Evolutionary conservation across 2,888 invertebrate genomes (phyloP), one percentile per base, ranked within the genome.

Genomic region (Dicyrtomina minuta): DNA sequence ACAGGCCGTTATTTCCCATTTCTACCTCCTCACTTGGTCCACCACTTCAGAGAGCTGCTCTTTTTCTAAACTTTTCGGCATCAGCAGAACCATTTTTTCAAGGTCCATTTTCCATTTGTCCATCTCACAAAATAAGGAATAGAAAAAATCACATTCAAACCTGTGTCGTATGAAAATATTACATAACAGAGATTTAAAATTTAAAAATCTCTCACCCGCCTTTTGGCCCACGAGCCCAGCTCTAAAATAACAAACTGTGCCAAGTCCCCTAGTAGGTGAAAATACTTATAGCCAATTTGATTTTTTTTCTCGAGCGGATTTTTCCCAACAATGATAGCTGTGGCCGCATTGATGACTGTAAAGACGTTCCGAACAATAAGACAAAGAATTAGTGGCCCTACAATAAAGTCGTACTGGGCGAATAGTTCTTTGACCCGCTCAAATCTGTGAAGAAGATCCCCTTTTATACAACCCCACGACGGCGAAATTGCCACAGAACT

Each of bases 361-460:
- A 74, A 72, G n/a, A 74, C 74, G 12, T 72, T 70, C 12, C 74
- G 59, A 5, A 75, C 70, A 55, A 75, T 66, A 1, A 75, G 39
- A 12, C 75, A 71, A 2, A 75, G 44, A 1, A 75, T 43, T 6
- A 75, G 10, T 1, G 71, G 72, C 15, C 75, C 75, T 56, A 62
- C 68, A 59, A 75, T 56, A 49, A 68, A 72, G 55, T 75, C 75
- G 49, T 59, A 75, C 43, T 68, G 66, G 13, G 51, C 53, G 49
- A 74, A 74, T 15, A 75, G 22, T 17, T 65, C 17, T 66, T 72
- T 75, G 15, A 75, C 62, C 49, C 71, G 72, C 26, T 75, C 75
- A 46, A 75, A 69, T 53, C 71, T 74, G 8, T 41, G 59, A 10
- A 75, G 43, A 15, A 74, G 24, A 33, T 73, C 66, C 20, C 61